Conservation (phyloP, 2,888 invertebrate genomes). For the Cryptus armator region DNA sequence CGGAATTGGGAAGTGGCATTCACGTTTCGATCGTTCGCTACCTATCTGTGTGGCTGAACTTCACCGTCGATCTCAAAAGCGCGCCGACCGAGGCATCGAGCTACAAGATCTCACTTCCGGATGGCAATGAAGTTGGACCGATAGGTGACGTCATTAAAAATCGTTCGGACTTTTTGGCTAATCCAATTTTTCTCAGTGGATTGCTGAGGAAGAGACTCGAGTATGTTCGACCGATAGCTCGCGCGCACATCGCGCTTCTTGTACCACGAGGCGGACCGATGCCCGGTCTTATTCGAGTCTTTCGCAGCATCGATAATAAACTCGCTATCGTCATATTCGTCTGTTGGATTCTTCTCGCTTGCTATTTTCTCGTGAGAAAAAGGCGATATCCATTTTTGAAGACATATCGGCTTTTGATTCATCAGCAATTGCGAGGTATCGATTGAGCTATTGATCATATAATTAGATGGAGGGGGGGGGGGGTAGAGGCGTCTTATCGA, state of each 20-base stretch:
- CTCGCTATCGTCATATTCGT: slow-evolving; percentile 13
- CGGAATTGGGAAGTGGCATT: slow-evolving; percentile 37
- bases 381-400: slow-evolving; percentile 50
- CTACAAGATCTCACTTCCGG: slow-evolving; percentile 49
- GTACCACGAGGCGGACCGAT: slow-evolving; percentile 51
- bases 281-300: slow-evolving; percentile 48
- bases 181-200: slow-evolving; percentile 28
- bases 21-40: slow-evolving; percentile 45
- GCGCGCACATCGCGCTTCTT: slow-evolving; percentile 20
- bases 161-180: slow-evolving; percentile 59
- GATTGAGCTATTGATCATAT: background rate
- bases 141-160: slow-evolving; percentile 62
- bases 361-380: slow-evolving; percentile 33
- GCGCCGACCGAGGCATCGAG: slow-evolving; percentile 35
- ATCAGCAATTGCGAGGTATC: slow-evolving; percentile 49
- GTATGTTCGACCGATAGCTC: slow-evolving; percentile 35
- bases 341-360: background rate
- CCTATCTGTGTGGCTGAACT: slow-evolving; percentile 59
- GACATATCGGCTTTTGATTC: slow-evolving; percentile 50
- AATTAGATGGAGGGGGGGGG: too few relatives aligned
- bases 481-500: too few relatives aligned
- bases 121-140: slow-evolving; percentile 47
- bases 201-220: slow-evolving; percentile 32
- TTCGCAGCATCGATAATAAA: slow-evolving; percentile 7
- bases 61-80: slow-evolving; percentile 50